Conservation (phyloP, 2,113 vertebrate genomes). For the Pycnonotus jocosus region DNA sequence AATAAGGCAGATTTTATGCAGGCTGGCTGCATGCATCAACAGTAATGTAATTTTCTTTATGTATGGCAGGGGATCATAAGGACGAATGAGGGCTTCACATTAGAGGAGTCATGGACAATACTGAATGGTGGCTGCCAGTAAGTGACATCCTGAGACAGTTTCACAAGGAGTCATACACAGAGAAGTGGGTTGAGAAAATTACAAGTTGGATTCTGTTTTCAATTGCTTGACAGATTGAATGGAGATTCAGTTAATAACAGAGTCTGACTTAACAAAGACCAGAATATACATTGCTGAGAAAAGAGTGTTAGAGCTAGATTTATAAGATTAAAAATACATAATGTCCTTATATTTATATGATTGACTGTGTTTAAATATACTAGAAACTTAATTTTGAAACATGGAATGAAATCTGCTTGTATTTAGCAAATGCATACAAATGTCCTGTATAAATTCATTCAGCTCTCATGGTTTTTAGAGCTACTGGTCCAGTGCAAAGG, state of each 20-base stretch:
- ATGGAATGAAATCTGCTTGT: not conserved
- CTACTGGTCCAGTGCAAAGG: not conserved
- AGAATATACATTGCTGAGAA: not conserved
- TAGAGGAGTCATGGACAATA: not conserved
- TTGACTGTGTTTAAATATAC: not conserved
- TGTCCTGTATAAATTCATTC: not conserved
- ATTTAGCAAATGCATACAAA: not conserved
- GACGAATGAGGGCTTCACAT: rapidly evolving
- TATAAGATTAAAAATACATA: not conserved
- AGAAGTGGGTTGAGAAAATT: not conserved
- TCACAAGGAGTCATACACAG: not conserved
- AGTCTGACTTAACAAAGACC: not conserved
- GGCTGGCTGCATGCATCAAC: not conserved
- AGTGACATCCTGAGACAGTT: not conserved
- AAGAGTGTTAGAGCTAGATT: not conserved
- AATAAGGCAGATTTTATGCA: not conserved
- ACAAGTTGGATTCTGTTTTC: not conserved
- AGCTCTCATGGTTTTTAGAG: not conserved
- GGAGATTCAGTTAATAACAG: slow-evolving; percentile 11
- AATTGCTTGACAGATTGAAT: not conserved
- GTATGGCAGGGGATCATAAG: not conserved
- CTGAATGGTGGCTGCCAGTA: not conserved
- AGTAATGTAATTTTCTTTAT: not conserved
- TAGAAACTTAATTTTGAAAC: not conserved
- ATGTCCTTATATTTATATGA: not conserved